A percentile compares a stretch with the other conserved stretches of the same genome.
phyloP scores from a whole-genome alignment of 1,140 invertebrate species.

The Gonioctena quinquepunctata region DNA sequence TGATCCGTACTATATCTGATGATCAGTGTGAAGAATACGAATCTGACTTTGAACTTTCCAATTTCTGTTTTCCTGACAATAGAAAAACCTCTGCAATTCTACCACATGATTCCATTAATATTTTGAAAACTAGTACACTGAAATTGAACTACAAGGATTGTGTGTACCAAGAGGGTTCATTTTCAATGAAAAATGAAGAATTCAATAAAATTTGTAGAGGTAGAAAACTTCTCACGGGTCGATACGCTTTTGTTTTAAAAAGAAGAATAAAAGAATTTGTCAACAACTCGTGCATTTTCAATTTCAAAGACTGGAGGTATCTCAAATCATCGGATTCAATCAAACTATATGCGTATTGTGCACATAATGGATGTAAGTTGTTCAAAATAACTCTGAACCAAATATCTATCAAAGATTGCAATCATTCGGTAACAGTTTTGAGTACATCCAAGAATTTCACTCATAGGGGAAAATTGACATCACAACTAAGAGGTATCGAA shows the following conservation, averaged over 20 bases:
- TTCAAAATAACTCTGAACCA: not conserved
- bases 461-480: not conserved
- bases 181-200: not conserved
- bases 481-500: constrained; percentile 2
- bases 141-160: not conserved
- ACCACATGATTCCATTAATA: not conserved
- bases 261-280: constrained; percentile 3
- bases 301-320: constrained; percentile 7
- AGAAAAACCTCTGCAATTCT: not conserved
- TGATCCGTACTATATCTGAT: no score
- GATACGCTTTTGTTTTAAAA: not conserved
- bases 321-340: not conserved
- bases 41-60: not conserved
- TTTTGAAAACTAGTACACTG: not conserved
- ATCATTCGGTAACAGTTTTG: not conserved
- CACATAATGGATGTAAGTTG: not conserved
- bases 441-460: not conserved
- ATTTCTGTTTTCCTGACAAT: not conserved
- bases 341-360: not conserved
- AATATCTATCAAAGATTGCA: not conserved
- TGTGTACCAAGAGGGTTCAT: not conserved
- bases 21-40: not conserved
- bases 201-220: not conserved
- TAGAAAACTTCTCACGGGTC: not conserved
- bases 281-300: not conserved